A percentile compares a stretch with the other conserved stretches of the same genome.
phyloP scores from a whole-genome alignment of 2,113 vertebrate species.

The Parotia lawesii region DNA sequence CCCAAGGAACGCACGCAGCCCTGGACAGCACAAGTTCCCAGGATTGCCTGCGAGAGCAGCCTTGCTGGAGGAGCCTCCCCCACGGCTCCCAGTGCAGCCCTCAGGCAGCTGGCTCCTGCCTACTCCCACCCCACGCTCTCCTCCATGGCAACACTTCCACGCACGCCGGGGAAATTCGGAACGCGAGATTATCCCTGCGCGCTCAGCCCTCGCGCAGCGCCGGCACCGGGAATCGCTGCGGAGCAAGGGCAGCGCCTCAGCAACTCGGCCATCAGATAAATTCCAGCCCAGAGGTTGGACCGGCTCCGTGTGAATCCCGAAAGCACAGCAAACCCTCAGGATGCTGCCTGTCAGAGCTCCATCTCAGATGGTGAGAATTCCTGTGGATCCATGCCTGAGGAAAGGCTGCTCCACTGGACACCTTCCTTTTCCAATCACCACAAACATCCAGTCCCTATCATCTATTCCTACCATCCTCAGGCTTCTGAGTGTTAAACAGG shows the following conservation, averaged over 20 bases:
- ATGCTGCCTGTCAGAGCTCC: not conserved
- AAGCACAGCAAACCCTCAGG: not conserved
- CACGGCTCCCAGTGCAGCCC: not conserved
- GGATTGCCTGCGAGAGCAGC: not conserved
- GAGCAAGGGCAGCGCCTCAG: not conserved
- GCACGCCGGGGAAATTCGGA: not conserved
- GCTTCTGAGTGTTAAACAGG: not conserved
- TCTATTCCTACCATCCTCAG: not conserved
- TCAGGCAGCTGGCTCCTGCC: constrained; percentile 36
- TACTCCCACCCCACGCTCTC: constrained; percentile 37
- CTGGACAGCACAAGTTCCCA: not conserved
- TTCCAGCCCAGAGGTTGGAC: not conserved
- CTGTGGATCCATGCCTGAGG: not conserved
- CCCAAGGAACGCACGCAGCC: fast-evolving
- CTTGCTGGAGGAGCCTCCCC: not conserved
- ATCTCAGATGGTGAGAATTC: not conserved
- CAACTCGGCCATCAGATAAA: fast-evolving
- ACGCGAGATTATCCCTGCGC: not conserved
- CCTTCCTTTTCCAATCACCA: not conserved
- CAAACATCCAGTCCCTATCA: not conserved
- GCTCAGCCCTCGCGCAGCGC: not conserved
- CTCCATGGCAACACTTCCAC: constrained; percentile 38
- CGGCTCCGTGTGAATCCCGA: not conserved
- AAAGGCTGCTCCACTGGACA: not conserved
- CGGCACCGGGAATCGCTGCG: not conserved